Base-by-base conservation (phyloP, 1,140 invertebrate genomes). In the Atta colombica region DNA sequence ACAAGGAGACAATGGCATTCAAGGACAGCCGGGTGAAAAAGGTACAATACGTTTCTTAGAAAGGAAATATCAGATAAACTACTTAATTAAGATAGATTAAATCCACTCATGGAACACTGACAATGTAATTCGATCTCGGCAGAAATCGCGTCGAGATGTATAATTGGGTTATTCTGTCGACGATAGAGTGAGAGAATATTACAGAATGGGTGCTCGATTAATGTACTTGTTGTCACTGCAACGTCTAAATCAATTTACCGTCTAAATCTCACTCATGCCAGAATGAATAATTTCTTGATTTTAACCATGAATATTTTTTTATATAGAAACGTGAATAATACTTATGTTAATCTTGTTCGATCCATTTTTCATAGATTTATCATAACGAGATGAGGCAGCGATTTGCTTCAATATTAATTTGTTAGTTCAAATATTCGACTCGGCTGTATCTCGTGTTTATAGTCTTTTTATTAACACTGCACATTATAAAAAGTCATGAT, bases 11-110 rank as follows among this genome's bases (percentile, higher is more conserved):
- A 53, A 61, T 49, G 95, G 96, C 12, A 89, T 92, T 58, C 77
- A 61, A 71, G 96, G 95, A 28, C 74, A 77, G 49, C 92, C 87
- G 75, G 94, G 95, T 75, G 86, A 94, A 45, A 93, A 92, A 93
- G 94, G 93, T 94, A 90, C 0, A 25, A 28, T 8, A 28, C 25
- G 49, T 45, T 55, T 16, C 3, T 58, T 25, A 51, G 21, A 51
- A 51, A 49, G 7, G 12, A 25, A 75, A 66, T 14, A 75, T 35
- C 21, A 65, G 6, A 61, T 51, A 53, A 61, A 5, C 0, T 1
- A 51, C 16, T n/a, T n/a, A 71, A 71, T 72, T 82, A 51, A 63
- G 16, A 51, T 35, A 71, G 65, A 72, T 89, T 77, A 78, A 68
- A 39, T 71, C 3, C 39, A 53, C 68, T 85, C 16, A 55, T 84